Base-by-base conservation (phyloP, 2,797 vertebrate species). In the Chloroceryle inda region DNA sequence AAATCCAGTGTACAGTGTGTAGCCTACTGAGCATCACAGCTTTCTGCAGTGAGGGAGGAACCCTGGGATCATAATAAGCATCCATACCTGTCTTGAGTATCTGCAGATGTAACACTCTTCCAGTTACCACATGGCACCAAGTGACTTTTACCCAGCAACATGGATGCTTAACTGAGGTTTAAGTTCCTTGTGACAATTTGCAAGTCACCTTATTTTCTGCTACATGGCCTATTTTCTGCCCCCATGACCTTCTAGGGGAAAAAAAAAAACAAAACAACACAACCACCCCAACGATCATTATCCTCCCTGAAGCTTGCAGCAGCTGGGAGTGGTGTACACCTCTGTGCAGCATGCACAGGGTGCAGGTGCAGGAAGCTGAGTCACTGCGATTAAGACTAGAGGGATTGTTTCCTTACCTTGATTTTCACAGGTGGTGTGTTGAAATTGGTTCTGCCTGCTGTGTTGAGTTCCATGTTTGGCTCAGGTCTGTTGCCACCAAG, bases 341-440 rank as follows among this genome's bases (percentile, higher is more conserved):
- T 15, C 53, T 9, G 5, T 66, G 50, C 58, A 85, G 85, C 17
- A 2, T 6, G 67, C 42, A n/a, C 40, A 63, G 63, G 77, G 47
- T 44, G 73, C 91, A 89, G 52, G 59, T 96, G 77, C 71, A 88
- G 71, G 85, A 93, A 81, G 29, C 44, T 75, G 95, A 94, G 81
- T 94, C 75, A 58, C 33, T 85, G 71, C 2, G 4, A 67, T 94
- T 90, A 82, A 86, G 52, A 73, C 10, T 42, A 59, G 79, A 80
- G 35, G 62, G 42, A 55, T 78, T 92, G 64, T 84, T 92, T 33
- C 27, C 29, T 89, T 82, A 50, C 55, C 20, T 85, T 56, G 26
- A 12, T 84, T 93, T 87, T 87, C 74, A 67, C 49, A 45, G 17
- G 59, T 73, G 91, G 29, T 37, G 38, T 62, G 44, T 73, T 91